Base-by-base conservation (phyloP, 1,140 invertebrate genomes). In the Apis dorsata region DNA sequence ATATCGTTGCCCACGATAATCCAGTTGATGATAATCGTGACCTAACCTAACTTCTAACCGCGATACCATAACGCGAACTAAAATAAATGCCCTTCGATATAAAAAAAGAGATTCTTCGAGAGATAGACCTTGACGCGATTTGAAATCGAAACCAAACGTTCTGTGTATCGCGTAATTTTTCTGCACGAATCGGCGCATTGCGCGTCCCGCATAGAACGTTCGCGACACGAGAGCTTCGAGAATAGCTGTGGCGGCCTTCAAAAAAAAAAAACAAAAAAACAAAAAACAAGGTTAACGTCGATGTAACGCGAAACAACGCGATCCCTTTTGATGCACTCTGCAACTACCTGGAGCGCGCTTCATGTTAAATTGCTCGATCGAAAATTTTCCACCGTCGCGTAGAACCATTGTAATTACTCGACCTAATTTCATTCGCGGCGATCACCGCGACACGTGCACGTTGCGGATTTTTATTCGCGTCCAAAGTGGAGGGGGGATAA, bases 121-220 rank as follows among this genome's bases (percentile, higher is more conserved):
- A 59, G 8, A 44, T 1, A 51, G 28, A 51, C 76, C 49, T 49
- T 69, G 44, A 69, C 21, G 10, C 4, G 19, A 78, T 49, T 28
- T 17, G 24, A 9, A 17, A 53, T 15, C 57, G 57, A 34, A 34
- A 34, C 17, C 7, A 17, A 24, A 63, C 44, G 21, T 12, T 3
- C 17, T 63, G n/a, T 1, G n/a, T 63, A 44, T 24, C 57, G 69
- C 12, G 53, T 55, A 65, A 80, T 74, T 80, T 74, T 80, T 80
- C 70, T 55, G 59, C 79, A 19, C 44, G 69, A 49, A 63, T 80
- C 51, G 51, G 21, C 62, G 12, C 70, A 65, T 55, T 65, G 51
- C 55, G 24, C 60, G 28, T 70, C 79, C 78, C 72, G 72, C 17
- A 79, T 79, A 72, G 68, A 44, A 44, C 59, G 34, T 73, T 73